Conservation (phyloP, 64 coral and sea anemone species). For the Trachythela sp. region DNA sequence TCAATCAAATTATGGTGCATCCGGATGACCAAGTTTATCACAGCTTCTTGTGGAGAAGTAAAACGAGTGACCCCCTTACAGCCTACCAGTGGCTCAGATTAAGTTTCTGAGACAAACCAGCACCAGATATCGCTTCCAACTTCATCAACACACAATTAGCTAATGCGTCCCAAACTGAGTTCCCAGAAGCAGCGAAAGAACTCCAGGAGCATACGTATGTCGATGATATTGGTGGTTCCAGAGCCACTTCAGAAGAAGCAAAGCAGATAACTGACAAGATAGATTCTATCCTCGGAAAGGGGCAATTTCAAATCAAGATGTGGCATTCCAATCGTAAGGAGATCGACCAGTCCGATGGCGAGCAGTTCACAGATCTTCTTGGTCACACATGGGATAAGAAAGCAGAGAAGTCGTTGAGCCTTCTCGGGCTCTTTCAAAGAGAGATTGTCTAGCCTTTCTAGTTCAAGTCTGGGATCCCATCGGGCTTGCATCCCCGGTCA, state of each 20-base stretch:
- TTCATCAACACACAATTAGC: not conserved
- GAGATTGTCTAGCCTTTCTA: not conserved
- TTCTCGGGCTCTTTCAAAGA: not conserved
- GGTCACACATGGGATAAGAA: not conserved
- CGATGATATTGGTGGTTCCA: too few relatives aligned
- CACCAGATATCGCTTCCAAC: not conserved
- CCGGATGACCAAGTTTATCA: not conserved
- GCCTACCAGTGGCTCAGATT: not conserved
- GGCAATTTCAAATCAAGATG: not conserved
- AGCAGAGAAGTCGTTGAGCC: not conserved
- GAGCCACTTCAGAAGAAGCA: not conserved
- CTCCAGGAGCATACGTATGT: not conserved
- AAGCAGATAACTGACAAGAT: not conserved
- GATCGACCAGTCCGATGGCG: too few relatives aligned
- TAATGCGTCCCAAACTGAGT: not conserved
- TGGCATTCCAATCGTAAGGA: not conserved
- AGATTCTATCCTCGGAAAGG: not conserved
- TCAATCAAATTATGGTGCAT: not conserved
- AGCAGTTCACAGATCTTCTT: not conserved
- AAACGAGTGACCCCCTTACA: not conserved
- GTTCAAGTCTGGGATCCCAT: not conserved
- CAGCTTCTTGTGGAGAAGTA: not conserved
- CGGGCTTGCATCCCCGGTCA: not conserved
- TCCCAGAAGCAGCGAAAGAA: not conserved
- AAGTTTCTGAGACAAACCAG: not conserved